Evolutionary conservation across 37 sponge, comb jelly and placozoan genomes (phyloP).

Genomic region (Agelas oroides): DNA sequence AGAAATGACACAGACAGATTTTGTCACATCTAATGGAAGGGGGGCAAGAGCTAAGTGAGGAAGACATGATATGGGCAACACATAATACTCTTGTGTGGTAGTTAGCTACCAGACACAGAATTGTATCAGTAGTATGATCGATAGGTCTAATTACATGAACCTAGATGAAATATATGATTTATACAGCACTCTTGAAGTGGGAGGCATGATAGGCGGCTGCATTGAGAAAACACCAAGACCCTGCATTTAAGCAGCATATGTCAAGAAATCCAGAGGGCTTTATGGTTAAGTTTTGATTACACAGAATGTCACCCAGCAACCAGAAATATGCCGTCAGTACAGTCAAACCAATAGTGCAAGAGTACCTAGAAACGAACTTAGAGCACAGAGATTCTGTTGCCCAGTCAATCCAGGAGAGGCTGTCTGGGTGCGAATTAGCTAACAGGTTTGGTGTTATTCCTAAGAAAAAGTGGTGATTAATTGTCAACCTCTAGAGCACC

Average conservation of each 20-base stretch:
- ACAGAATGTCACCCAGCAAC: not conserved
- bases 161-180: too few relatives aligned
- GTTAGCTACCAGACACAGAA: too few relatives aligned
- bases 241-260: not conserved
- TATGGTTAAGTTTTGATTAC: not conserved
- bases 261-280: not conserved
- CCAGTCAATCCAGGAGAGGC: not conserved
- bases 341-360: not conserved
- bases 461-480: too few relatives aligned
- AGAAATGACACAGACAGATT: too few relatives aligned
- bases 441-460: conserved; percentile 12
- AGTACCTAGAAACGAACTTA: conserved; percentile 12
- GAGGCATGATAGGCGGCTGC: not conserved
- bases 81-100: too few relatives aligned
- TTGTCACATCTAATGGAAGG: too few relatives aligned
- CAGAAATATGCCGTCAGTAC: conserved; percentile 23
- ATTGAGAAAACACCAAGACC: not conserved
- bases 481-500: too few relatives aligned
- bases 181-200: not conserved
- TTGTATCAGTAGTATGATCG: too few relatives aligned
- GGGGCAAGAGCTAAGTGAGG: too few relatives aligned
- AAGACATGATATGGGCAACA: too few relatives aligned
- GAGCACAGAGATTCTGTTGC: not conserved
- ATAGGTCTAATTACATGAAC: too few relatives aligned
- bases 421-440: not conserved